Base-by-base conservation (phyloP, 1,140 invertebrate species). In the Pogonomyrmex barbatus region DNA sequence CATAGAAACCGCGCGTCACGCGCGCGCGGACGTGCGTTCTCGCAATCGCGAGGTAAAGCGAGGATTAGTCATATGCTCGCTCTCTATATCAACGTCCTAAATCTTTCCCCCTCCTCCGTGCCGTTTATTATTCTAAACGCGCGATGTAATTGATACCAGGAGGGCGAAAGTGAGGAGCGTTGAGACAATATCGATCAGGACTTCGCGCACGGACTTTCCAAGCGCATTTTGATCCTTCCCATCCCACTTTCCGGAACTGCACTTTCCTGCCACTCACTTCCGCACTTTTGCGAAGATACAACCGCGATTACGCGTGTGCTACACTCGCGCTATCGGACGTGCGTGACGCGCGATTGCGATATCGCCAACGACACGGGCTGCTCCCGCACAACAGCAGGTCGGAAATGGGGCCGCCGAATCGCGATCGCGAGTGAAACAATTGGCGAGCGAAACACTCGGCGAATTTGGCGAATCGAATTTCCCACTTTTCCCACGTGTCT, bases 1-100 rank as follows among this genome's bases (percentile, higher is more conserved):
- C n/a, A 17, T 8, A 24, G 36, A 60, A 71, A 58, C 58, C 33
- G 30, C 71, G 33, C 39, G 3, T 33, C 42, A 17, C 8, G n/a
- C 58, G 24, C 39, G 17, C 2, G n/a, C 2, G 14, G n/a, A 50
- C 68, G 45, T 33, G 14, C 70, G 33, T 3, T 76, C 24, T 76
- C 36, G 73, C 36, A 76, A 76, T 14, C 6, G 33, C 42, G 45
- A 24, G 45, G 50, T 52, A 39, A 52, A 68, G 47, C 9, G 12
- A 24, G n/a, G 47, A 54, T 81, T 81, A 81, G 47, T 81, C 77
- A 81, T 70, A 54, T 81, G 24, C 24, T 77, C 33, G 62, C 6
- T 9, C 1, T 24, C 24, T 24, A 24, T 68, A 68, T 68, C 77
- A 17, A 24, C 50, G 63, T n/a, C n/a, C 42, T 12, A 54, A 17